These are phyloP conservation scores for Urophycis tenuis DNA, from an alignment of 2,797 vertebrate genomes.

Conservation along the genomic window DNA sequence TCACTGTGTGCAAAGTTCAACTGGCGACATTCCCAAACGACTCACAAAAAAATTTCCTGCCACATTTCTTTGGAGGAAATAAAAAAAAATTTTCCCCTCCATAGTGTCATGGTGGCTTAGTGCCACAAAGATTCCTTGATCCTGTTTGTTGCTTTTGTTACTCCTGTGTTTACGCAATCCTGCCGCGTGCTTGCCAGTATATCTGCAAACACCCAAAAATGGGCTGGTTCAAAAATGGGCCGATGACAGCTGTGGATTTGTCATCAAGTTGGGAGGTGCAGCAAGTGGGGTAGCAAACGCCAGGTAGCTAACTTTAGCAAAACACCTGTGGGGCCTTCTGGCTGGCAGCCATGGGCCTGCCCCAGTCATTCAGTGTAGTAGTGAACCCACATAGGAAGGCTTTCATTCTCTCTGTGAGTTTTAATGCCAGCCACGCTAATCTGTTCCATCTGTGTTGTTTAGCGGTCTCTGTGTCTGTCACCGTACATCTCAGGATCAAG, in stretches of 20 bases:
- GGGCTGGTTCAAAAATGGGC: no score
- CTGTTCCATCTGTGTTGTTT: neutral
- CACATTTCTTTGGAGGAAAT: neutral
- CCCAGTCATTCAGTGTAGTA: neutral
- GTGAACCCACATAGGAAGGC: neutral
- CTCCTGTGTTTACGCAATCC: neutral
- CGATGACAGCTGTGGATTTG: no score
- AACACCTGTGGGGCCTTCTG: neutral
- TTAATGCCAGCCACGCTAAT: neutral
- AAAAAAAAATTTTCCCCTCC: neutral
- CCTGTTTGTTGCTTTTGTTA: neutral
- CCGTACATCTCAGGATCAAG: neutral
- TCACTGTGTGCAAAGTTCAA: constrained; percentile 1
- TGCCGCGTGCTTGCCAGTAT: neutral
- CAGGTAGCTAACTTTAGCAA: neutral
- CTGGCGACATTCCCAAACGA: neutral
- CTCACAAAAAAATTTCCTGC: neutral
- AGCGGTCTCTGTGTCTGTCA: neutral
- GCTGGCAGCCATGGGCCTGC: neutral
- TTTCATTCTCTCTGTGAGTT: neutral
- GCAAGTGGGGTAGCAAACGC: neutral
- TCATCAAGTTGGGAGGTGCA: no score
- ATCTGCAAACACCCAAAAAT: neutral
- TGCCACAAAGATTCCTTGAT: no score
- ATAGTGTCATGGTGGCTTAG: no score